Percentiles rank a stretch among this genome's conserved stretches.
Evolutionary conservation across 1,140 invertebrate genomes (phyloP).

Genomic region (Glossosoma conforme): DNA sequence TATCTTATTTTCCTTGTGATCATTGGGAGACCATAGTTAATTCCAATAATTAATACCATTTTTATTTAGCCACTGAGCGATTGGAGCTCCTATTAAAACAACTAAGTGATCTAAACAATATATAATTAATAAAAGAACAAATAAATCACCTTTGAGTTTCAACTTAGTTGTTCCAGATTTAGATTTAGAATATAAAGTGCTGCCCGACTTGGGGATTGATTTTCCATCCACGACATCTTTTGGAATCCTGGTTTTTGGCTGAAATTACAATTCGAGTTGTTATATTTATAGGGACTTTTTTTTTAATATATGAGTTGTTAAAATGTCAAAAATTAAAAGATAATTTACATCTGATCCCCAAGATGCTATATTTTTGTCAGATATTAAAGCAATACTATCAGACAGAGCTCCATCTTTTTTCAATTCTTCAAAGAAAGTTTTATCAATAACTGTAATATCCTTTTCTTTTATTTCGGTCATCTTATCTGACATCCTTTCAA

Average conservation of each 20-base stretch:
- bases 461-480: slow-evolving; percentile 63
- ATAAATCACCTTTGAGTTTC: slow-evolving; percentile 65
- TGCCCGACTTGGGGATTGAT: slow-evolving; percentile 53
- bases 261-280: slow-evolving; percentile 27
- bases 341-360: slow-evolving; percentile 75
- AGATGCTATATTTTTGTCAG: slow-evolving; percentile 67
- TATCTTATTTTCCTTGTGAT: too few relatives aligned
- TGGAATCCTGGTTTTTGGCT: slow-evolving; percentile 54
- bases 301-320: too few relatives aligned
- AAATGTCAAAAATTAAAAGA: slow-evolving; percentile 8
- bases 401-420: slow-evolving; percentile 50
- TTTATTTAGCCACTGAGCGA: too few relatives aligned
- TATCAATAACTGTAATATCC: slow-evolving; percentile 69
- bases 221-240: slow-evolving; percentile 51
- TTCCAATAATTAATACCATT: too few relatives aligned
- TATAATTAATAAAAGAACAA: too few relatives aligned
- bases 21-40: too few relatives aligned
- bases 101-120: too few relatives aligned
- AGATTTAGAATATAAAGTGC: slow-evolving; percentile 63
- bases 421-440: slow-evolving; percentile 65
- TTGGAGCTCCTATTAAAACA: too few relatives aligned
- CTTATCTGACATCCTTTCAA: slow-evolving; percentile 62
- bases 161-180: slow-evolving; percentile 65
- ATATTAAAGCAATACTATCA: slow-evolving; percentile 60
- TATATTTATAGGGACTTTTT: too few relatives aligned